Conservation (phyloP, 2,888 invertebrate genomes). For the Nomada flava region DNA sequence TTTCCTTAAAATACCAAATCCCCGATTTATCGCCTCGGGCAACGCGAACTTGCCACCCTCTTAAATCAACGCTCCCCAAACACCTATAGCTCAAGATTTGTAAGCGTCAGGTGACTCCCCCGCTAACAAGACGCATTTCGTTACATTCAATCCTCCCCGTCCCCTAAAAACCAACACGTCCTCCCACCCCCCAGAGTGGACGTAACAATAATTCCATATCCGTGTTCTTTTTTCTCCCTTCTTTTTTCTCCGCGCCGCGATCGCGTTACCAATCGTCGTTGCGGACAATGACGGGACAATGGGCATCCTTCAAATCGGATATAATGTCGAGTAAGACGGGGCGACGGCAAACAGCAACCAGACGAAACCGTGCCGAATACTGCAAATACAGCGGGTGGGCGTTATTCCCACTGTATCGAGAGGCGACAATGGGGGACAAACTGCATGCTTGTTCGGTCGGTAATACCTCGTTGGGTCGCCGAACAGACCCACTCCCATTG, state of each 20-base stretch:
- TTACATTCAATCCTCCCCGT: not conserved
- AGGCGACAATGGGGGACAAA: constrained; percentile 81
- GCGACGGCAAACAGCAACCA: constrained; percentile 68
- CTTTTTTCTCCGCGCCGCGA: constrained; percentile 36
- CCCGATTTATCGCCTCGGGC: too few relatives aligned
- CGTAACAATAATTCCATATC: constrained; percentile 24
- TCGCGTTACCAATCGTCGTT: constrained; percentile 56
- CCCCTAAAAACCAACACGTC: not conserved
- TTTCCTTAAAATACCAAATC: too few relatives aligned
- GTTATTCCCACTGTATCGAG: constrained; percentile 79
- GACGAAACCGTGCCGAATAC: constrained; percentile 73
- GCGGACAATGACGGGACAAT: constrained; percentile 60
- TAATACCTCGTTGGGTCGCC: constrained; percentile 80
- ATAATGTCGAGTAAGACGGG: constrained; percentile 70
- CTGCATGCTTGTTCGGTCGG: constrained; percentile 80
- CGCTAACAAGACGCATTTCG: not conserved
- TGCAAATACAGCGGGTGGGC: constrained; percentile 76
- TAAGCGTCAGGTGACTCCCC: not conserved
- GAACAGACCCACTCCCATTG: constrained; percentile 79
- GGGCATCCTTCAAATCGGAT: constrained; percentile 71
- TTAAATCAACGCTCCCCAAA: too few relatives aligned
- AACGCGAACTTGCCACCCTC: too few relatives aligned
- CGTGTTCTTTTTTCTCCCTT: not conserved
- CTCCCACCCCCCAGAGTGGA: not conserved
- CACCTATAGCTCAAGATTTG: not conserved